Base-by-base conservation (phyloP, 1,140 invertebrate species). In the Cydia amplana region DNA sequence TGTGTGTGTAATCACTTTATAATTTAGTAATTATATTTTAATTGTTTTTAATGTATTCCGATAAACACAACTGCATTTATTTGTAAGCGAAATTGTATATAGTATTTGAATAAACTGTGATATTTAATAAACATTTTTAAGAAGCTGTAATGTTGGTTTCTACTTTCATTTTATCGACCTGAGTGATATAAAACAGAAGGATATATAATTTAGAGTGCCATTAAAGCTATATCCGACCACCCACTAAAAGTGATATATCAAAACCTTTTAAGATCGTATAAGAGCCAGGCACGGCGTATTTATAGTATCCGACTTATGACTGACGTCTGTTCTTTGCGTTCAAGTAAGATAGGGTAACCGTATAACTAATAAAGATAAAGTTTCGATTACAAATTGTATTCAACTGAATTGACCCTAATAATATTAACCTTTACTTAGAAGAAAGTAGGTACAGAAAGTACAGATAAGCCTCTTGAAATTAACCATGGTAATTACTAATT, bases 141-240 rank as follows among this genome's bases (percentile, higher is more conserved):
- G 65, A 36, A 70, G 28, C 28, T 70, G 65, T 70, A 70, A 70
- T 70, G n/a, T 32, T 70, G 28, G 28, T 70, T 60, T 70, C 16
- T 67, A 32, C 23, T 67, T 67, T 3, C 43, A 23, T 51, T 73
- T 73, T 73, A 51, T 73, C 72, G 23, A 73, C 20, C 72, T 12
- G n/a, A 10, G 36, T 70, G 65, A 70, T 70, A 70, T 43, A 70
- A 70, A 70, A 70, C 65, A 70, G 65, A 70, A 70, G 65, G 65
- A 40, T 40, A 70, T 70, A 23, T 70, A 70, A 70, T 70, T 70
- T 70, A 70, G 65, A 49, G 60, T 12, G 36, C 28, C 70, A 83
- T 82, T 81, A 80, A 83, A 76, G 74, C 77, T 83, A 79, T 79
- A 84, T 81, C 80, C 80, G 86, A 88, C 86, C 86, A 88, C 86